Evolutionary conservation across 2,797 vertebrate species (phyloP), one percentile per base, ranked within the genome.

Genomic region (Propithecus deckenii): DNA sequence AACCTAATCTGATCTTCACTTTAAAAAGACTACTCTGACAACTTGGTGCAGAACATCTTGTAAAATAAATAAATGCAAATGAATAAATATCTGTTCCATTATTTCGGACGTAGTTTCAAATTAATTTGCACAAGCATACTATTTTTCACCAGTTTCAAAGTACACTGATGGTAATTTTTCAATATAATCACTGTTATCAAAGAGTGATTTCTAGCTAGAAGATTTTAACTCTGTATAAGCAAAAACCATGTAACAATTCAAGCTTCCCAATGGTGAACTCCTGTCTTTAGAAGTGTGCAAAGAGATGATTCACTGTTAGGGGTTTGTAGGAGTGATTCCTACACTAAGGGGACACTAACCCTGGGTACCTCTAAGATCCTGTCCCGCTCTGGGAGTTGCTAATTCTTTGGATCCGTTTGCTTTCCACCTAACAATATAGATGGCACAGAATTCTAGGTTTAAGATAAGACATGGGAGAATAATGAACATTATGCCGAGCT

Each of bases 321-420:
- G 4, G 20, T 18, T 17, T 35, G 12, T 23, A 43, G 4, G n/a
- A 72, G 22, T 41, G 41, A 28, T 55, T 59, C 35, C 9, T 46
- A 12, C 0, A 5, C 8, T n/a, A 25, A 52, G 10, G 0, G 35
- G 38, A 65, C 15, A 13, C 0, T 3, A 4, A 55, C 17, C 32
- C 38, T 0, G 38, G 35, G 1, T 32, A 2, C 10, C 18, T 88
- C 28, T 46, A 9, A 7, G 22, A 20, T 38, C 28, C 20, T 46
- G 8, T 67, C 35, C 30, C n/a, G 32, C 50, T 85, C 28, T 14
- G 86, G 57, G 38, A 72, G 11, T 20, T 43, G 13, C 5, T 41
- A 13, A 7, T 38, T 86, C 35, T 86, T 14, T 55, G 50, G 6
- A n/a, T 41, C 71, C 9, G 4, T 50, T 92, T 90, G 30, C 32